Evolutionary conservation across 2,797 vertebrate species (phyloP), one percentile per base, ranked within the genome.

Genomic region (Astyanax mexicanus): DNA sequence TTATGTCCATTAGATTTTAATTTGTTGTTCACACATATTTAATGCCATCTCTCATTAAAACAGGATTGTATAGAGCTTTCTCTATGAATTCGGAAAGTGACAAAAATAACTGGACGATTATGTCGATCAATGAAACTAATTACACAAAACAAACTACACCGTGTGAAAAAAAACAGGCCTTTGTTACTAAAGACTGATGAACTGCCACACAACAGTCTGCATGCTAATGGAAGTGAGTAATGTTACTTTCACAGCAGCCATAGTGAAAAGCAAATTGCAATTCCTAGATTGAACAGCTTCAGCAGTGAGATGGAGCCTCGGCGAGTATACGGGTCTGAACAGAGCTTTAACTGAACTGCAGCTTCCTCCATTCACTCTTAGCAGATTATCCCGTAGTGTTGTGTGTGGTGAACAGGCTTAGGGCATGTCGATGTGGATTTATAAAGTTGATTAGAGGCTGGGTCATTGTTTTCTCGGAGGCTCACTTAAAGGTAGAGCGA

Each of bases 401-500:
- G 75, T 57, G 15, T 85, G 72, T 79, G 86, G 80, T 52, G 85
- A 87, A 80, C 47, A 32, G 80, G 85, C 86, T 91, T 88, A 87
- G 79, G 81, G 85, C 78, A 82, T 75, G 88, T 88, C 87, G 80
- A 85, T 86, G 81, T 82, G 87, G 84, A 88, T 88, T 85, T 84
- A 80, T 79, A 77, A 90, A 90, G 77, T 79, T 85, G 82, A 90
- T 89, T 90, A 88, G 86, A 86, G 74, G 83, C 84, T 81, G 74
- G 69, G 76, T 75, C 80, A 78, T 81, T 88, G 84, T 89, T 86
- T 90, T 84, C 77, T 87, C 80, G 80, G 47, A 76, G 80, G 82
- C 79, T 87, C 80, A 78, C 57, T 80, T 65, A 80, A n/a, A 66
- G 8, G 52, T 69, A 76, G 45, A 57, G 54, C 67, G 32, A 84